A percentile compares a stretch with the other conserved stretches of the same genome.
Conservation (phyloP, 2,113 vertebrate genomes). For the Prietella phreatophila region DNA sequence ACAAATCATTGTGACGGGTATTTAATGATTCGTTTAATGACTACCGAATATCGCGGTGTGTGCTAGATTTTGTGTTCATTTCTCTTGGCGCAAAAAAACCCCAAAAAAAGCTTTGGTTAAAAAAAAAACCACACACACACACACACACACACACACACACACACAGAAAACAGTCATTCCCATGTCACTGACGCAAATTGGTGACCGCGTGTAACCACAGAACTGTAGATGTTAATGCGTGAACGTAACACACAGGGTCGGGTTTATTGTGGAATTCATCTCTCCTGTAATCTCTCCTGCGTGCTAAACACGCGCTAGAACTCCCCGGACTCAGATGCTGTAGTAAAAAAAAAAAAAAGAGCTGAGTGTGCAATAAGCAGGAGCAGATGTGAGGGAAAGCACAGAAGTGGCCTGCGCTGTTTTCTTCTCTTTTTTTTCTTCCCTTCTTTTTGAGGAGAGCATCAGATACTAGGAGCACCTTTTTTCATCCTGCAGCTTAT, state of each 20-base stretch:
- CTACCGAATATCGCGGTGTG: no score
- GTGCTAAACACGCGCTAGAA: neutral
- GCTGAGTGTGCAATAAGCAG: slow-evolving; percentile 34
- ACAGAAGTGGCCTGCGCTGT: slow-evolving; percentile 25
- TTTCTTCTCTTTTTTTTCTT: slow-evolving; percentile 34
- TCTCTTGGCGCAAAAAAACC: no score
- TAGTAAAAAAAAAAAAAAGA: slow-evolving; percentile 9
- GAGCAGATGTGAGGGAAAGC: slow-evolving; percentile 46
- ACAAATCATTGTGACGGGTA: no score
- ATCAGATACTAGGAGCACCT: neutral
- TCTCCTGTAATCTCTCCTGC: slow-evolving; percentile 8
- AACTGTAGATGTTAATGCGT: neutral
- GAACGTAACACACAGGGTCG: neutral
- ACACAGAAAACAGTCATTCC: neutral
- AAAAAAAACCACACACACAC: no score
- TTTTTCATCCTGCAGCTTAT: neutral
- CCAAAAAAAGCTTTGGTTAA: neutral
- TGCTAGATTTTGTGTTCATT: no score
- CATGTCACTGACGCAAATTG: neutral
- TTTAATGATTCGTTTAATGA: neutral
- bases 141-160: no score
- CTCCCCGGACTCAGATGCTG: slow-evolving; percentile 11
- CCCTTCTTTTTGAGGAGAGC: slow-evolving; percentile 21
- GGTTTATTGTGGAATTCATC: neutral
- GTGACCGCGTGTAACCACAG: neutral